Evolutionary conservation across 2,888 invertebrate genomes (phyloP), one percentile per base, ranked within the genome.

Genomic region (Lepidochrysops patricia): DNA sequence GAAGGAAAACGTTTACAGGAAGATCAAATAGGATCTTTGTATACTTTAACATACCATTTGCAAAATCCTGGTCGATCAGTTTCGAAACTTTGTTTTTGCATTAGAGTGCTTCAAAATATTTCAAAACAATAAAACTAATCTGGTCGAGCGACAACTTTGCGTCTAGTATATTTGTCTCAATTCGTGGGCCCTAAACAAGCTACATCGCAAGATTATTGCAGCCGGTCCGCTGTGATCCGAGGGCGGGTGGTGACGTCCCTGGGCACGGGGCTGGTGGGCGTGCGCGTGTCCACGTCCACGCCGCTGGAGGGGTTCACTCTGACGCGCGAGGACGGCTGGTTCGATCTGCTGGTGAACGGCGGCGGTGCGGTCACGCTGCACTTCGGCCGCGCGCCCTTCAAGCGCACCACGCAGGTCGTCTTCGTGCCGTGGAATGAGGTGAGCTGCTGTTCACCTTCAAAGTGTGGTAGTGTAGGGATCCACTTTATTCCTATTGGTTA

Each of bases 281-380:
- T 98, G 6, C 92, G 98, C 67, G 98, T 99, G 3, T 96, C 96
- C 65, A 98, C 98, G 49, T 95, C 95, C 61, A 96, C 96, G 3
- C 95, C 97, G n/a, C 91, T 97, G 56, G 98, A 98, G 90, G 99
- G 99, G 12, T 98, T 98, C 85, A 99, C 99, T 0, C 84, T 97
- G 62, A 97, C 97, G 2, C 90, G 97, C 62, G 96, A 96, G 68
- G 97, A 97, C 72, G 97, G 97, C 57, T 97, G 96, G 96, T 99
- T 99, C 89, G 99, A 99, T 87, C 91, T 99, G 57, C 91, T 99
- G 75, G 98, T 99, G 13, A 99, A 99, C 82, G 99, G 99, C n/a
- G 99, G 99, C 0, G 98, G 98, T 0, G 97, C 98, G 0, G 97
- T 99, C 2, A 97, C 96, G 0, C 87, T 99, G 57, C 96, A 97